Evolutionary conservation across 2,888 invertebrate species (phyloP).

Genomic region (Linyphia triangularis): DNA sequence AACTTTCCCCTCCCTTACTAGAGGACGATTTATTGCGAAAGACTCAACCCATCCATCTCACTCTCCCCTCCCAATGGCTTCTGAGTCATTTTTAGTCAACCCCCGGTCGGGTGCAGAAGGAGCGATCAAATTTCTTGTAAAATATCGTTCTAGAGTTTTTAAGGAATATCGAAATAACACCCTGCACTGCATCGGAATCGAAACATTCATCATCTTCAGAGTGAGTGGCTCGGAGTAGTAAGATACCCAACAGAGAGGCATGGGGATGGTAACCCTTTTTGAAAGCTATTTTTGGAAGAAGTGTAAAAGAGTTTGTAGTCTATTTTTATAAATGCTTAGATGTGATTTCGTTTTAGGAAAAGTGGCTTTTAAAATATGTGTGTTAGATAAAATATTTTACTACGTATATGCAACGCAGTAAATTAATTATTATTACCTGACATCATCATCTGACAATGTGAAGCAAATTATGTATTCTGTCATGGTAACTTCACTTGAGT

Average conservation of each 20-base stretch:
- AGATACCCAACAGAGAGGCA: not conserved
- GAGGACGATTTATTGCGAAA: conserved; percentile 59
- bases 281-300: not conserved
- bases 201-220: conserved; percentile 23
- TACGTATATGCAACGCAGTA: too few relatives aligned
- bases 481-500: too few relatives aligned
- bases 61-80: not conserved
- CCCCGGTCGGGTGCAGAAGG: conserved; percentile 7
- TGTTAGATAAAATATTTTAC: too few relatives aligned
- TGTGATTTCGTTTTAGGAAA: too few relatives aligned
- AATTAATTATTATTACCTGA: too few relatives aligned
- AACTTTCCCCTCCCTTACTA: not conserved
- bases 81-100: conserved; percentile 58
- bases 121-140: conserved; percentile 54
- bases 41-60: conserved; percentile 51
- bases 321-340: not conserved
- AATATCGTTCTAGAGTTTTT: conserved; percentile 36
- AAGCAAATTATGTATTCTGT: too few relatives aligned
- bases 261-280: not conserved
- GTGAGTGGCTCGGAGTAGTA: not conserved
- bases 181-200: conserved; percentile 45
- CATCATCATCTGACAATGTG: too few relatives aligned
- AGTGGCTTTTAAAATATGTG: too few relatives aligned
- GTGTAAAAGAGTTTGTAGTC: not conserved
- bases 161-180: conserved; percentile 11